Percentiles rank a stretch among this genome's conserved stretches.
Evolutionary conservation across 1,140 invertebrate species (phyloP).

Genomic region (Agrypnia vestita): DNA sequence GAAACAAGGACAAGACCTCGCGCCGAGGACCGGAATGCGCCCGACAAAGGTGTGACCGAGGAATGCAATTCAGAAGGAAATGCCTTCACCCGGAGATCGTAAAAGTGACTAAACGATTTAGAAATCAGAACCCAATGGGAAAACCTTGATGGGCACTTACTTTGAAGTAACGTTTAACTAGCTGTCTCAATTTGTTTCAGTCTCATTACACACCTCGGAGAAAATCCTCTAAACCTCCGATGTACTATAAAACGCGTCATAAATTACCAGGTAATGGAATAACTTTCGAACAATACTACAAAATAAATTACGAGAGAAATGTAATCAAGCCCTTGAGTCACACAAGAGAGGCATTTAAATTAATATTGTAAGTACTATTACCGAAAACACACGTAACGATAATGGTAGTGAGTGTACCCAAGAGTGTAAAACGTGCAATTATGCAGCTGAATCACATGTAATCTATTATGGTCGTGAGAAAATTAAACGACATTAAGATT

Average conservation of each 20-base stretch:
- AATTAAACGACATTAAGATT: not conserved
- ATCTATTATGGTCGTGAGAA: constrained; percentile 4
- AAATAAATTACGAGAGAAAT: constrained; percentile 10
- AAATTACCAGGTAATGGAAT: not conserved
- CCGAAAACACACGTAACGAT: constrained; percentile 22
- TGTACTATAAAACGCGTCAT: not conserved
- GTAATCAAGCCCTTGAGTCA: not conserved
- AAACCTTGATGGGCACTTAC: not conserved
- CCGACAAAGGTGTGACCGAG: constrained; percentile 3
- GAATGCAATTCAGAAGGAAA: constrained; percentile 33
- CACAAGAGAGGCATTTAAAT: not conserved
- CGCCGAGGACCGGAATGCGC: not conserved
- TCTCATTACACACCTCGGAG: not conserved
- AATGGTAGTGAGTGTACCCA: not conserved
- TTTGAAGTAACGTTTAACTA: constrained; percentile 7
- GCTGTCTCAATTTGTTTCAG: not conserved
- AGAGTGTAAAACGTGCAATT: constrained; percentile 1
- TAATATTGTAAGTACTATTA: constrained; percentile 17
- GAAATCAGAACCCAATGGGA: constrained; percentile 10
- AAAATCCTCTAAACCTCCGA: too few species aligned
- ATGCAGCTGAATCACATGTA: constrained; percentile 8
- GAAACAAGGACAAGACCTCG: constrained; percentile 1
- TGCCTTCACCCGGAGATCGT: not conserved
- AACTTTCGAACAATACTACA: not conserved
- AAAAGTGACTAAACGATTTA: not conserved